Evolutionary conservation across 2,797 vertebrate genomes (phyloP).

Genomic region (Ataeniobius toweri): DNA sequence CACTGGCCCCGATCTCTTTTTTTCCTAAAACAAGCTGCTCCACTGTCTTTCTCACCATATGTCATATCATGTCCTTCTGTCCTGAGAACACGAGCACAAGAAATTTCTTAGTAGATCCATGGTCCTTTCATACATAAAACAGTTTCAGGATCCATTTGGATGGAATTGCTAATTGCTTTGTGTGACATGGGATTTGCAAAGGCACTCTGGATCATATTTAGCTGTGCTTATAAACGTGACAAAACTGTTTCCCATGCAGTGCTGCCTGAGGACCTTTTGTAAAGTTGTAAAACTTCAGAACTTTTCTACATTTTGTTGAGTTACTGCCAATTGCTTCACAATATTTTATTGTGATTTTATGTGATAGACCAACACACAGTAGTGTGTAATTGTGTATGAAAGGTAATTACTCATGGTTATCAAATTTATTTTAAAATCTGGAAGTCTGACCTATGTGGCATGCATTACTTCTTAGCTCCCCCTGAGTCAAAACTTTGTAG

Average conservation of each 20-base stretch:
- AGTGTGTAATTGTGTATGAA: no score
- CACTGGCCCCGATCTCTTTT: not conserved
- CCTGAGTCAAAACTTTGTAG: no score
- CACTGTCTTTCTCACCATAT: not conserved
- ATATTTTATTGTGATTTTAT: not conserved
- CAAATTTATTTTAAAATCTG: not conserved
- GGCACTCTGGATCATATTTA: not conserved
- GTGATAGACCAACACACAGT: not conserved
- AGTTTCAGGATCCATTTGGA: conserved; percentile 2
- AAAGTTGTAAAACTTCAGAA: not conserved
- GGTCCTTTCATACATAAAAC: conserved; percentile 5
- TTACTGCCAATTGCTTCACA: not conserved
- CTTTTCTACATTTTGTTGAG: not conserved
- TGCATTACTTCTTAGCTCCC: not conserved
- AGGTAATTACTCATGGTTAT: no score
- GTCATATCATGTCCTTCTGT: not conserved
- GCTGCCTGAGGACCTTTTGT: not conserved
- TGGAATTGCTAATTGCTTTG: not conserved
- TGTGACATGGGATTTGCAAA: not conserved
- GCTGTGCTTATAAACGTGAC: not conserved
- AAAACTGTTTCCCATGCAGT: not conserved
- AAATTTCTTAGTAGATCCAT: not conserved
- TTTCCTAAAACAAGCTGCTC: conserved; percentile 1
- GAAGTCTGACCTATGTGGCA: not conserved
- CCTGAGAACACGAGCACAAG: not conserved